These are phyloP conservation scores for Manis javanica DNA, from an alignment of 2,797 vertebrate species.

Conservation along the genomic window DNA sequence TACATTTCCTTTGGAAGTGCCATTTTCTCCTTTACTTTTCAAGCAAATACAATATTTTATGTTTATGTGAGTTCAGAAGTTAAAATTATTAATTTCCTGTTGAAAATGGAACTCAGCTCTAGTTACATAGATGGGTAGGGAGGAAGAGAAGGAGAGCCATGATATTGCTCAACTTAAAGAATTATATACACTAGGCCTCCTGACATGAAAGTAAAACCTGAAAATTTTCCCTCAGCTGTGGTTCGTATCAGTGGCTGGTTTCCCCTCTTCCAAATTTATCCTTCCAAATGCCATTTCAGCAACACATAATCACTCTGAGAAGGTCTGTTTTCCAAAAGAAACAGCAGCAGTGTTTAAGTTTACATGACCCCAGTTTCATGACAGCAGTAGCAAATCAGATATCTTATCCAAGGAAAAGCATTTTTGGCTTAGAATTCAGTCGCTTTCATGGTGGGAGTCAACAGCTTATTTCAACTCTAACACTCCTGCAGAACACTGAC, in stretches of 20 bases:
- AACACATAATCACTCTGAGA: conserved; percentile 73
- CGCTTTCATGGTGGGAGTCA: conserved; percentile 85
- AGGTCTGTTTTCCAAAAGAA: conserved; percentile 82
- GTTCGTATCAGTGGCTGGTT: conserved; percentile 72
- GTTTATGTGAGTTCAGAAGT: conserved; percentile 49
- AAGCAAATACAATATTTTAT: conserved; percentile 19
- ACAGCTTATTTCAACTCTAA: conserved; percentile 84
- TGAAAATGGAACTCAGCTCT: conserved; percentile 23
- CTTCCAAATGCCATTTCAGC: conserved; percentile 76
- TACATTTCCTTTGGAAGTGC: not conserved
- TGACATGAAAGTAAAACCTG: conserved; percentile 44
- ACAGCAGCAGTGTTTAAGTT: conserved; percentile 85
- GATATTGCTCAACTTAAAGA: conserved; percentile 24
- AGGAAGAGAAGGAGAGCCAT: not conserved
- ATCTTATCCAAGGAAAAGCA: conserved; percentile 87
- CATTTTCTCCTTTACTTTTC: conserved; percentile 49
- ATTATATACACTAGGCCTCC: not conserved
- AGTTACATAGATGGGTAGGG: not conserved
- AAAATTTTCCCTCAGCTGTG: conserved; percentile 51
- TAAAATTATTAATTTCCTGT: conserved; percentile 41
- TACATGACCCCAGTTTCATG: conserved; percentile 86
- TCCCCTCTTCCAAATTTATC: conserved; percentile 71
- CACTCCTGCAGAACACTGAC: conserved; percentile 80
- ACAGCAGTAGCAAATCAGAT: conserved; percentile 88
- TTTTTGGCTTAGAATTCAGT: conserved; percentile 86